Conservation (phyloP, 2,113 vertebrate species). For the Ia io region DNA sequence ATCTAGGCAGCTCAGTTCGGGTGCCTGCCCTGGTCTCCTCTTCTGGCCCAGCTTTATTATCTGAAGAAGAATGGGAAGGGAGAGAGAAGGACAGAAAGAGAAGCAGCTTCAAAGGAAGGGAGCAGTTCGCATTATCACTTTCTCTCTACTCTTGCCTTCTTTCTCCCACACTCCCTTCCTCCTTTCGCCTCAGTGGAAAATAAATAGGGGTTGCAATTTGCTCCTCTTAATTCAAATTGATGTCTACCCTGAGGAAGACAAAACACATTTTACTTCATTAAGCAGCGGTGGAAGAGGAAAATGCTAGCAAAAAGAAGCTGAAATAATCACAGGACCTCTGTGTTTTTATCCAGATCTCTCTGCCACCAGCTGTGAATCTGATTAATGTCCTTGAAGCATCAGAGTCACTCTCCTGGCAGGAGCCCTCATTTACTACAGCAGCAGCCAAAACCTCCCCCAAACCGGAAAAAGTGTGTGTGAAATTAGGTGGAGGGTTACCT, state of each 20-base stretch:
- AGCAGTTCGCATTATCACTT: background rate
- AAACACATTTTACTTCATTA: background rate
- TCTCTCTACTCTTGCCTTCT: background rate
- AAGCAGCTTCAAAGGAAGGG: background rate
- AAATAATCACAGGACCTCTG: constrained; percentile 4
- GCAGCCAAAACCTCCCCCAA: background rate
- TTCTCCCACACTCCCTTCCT: background rate
- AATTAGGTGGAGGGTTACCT: background rate
- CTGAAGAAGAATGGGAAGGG: background rate
- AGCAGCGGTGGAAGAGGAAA: background rate
- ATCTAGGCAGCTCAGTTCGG: too few relatives aligned
- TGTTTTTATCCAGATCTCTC: background rate
- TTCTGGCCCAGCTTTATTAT: background rate
- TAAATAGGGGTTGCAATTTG: background rate
- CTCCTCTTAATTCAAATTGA: background rate
- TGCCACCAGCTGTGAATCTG: background rate
- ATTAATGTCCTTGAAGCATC: constrained; percentile 1
- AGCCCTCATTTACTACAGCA: background rate
- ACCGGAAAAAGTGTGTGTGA: background rate
- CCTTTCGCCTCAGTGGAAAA: background rate
- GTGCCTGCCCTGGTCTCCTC: background rate
- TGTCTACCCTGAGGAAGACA: background rate
- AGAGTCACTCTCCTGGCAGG: background rate
- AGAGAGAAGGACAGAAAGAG: background rate
- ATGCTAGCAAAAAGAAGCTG: constrained; percentile 12